Evolutionary conservation across 2,113 vertebrate genomes (phyloP).

Genomic region (Glareola pratincola): DNA sequence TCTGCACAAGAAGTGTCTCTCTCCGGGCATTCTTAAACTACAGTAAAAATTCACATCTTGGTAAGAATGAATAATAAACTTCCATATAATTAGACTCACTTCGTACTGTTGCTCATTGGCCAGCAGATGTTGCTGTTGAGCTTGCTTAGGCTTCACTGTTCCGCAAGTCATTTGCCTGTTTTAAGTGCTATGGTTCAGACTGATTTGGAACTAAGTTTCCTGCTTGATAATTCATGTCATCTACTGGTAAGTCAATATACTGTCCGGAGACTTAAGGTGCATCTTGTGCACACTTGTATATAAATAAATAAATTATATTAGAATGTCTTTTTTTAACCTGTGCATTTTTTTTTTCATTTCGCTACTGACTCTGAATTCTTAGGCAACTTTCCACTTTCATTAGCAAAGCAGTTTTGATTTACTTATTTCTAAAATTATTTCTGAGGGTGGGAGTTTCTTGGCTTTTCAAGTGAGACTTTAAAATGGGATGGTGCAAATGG

Average conservation of each 20-base stretch:
- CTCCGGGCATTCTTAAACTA: neutral
- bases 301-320: neutral
- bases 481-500: neutral
- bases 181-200: neutral
- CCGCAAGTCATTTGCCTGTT: neutral
- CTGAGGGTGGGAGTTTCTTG: neutral
- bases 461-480: neutral
- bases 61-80: neutral
- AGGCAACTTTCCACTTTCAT: neutral
- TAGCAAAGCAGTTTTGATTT: neutral
- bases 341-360: neutral
- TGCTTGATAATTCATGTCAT: slow-evolving; percentile 1
- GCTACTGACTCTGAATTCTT: neutral
- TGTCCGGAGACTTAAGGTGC: neutral
- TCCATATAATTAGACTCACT: neutral
- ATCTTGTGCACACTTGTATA: neutral
- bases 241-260: neutral
- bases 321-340: neutral
- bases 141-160: neutral
- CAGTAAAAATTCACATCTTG: neutral
- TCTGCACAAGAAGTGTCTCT: neutral
- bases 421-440: neutral
- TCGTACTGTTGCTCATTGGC: neutral
- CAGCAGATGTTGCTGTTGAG: slow-evolving; percentile 69
- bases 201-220: neutral